Evolutionary conservation across 2,888 invertebrate species (phyloP).

Genomic region (Xestia c-nigrum): DNA sequence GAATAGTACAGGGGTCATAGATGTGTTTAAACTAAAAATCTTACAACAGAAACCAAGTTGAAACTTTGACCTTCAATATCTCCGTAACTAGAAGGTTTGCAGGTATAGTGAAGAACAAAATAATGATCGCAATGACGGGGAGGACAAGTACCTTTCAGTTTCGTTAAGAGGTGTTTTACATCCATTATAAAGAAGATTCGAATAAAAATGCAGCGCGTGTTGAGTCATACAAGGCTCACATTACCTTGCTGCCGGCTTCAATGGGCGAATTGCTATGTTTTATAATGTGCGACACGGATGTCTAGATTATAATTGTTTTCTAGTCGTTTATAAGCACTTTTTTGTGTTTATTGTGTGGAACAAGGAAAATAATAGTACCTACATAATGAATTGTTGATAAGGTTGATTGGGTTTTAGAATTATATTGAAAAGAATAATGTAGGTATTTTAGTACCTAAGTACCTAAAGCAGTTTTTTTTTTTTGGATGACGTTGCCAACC

Average conservation of each 20-base stretch:
- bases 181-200: not conserved
- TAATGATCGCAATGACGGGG: no score
- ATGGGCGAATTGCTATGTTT: not conserved
- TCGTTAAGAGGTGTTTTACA: no score
- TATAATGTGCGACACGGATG: conserved; percentile 12
- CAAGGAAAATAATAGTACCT: conserved; percentile 7
- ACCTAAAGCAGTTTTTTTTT: not conserved
- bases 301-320: conserved; percentile 5
- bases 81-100: no score
- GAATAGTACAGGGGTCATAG: no score
- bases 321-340: not conserved
- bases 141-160: no score
- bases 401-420: not conserved
- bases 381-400: not conserved
- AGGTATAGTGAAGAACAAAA: no score
- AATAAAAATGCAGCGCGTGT: conserved; percentile 11
- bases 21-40: no score
- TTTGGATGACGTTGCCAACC: no score
- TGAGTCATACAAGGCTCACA: conserved; percentile 1
- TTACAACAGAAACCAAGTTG: no score
- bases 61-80: no score
- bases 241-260: not conserved
- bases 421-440: not conserved
- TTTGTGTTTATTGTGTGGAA: not conserved
- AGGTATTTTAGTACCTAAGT: not conserved